Evolutionary conservation across 2,888 invertebrate genomes (phyloP), one percentile per base, ranked within the genome.

Genomic region (Agrenia bidenticulata): DNA sequence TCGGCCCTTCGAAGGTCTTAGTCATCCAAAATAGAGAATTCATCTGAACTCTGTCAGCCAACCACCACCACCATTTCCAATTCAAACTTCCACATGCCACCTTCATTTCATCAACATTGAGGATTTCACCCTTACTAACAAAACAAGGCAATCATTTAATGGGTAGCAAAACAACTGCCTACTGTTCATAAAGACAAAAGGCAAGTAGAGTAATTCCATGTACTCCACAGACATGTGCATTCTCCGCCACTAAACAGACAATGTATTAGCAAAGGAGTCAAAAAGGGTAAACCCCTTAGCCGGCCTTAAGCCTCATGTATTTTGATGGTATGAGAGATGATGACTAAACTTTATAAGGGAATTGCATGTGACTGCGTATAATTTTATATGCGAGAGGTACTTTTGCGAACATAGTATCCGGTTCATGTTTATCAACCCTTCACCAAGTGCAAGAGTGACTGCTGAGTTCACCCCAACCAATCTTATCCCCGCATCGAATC

Each of bases 391-490:
- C 5, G 19, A 45, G 45, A 45, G 45, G 45, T 45, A 45, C 45
- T 45, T 45, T 45, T 45, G 45, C 45, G 15, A 4, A 45, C 15
- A n/a, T 5, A 45, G 45, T 45, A 45, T 45, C 45, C 45, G 15
- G 45, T 45, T 45, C n/a, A 45, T 45, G 45, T 45, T 19, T 19
- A 45, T 45, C 45, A 45, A 45, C 45, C 45, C 45, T 45, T 45
- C 45, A 45, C n/a, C 19, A 45, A 45, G 19, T 45, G 9, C 45
- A 45, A 17, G 45, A 45, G 19, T 45, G 45, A 45, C n/a, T 45
- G 45, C 19, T 17, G 45, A 45, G 19, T 17, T 45, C 15, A 17
- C 45, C 19, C 45, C 15, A 19, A 19, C 45, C 19, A 45, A 45
- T 45, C 45, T 45, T 45, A 9, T n/a, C 19, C 45, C 45, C 19